Base-by-base conservation (phyloP, 2,797 vertebrate species). In the Salmo trutta region DNA sequence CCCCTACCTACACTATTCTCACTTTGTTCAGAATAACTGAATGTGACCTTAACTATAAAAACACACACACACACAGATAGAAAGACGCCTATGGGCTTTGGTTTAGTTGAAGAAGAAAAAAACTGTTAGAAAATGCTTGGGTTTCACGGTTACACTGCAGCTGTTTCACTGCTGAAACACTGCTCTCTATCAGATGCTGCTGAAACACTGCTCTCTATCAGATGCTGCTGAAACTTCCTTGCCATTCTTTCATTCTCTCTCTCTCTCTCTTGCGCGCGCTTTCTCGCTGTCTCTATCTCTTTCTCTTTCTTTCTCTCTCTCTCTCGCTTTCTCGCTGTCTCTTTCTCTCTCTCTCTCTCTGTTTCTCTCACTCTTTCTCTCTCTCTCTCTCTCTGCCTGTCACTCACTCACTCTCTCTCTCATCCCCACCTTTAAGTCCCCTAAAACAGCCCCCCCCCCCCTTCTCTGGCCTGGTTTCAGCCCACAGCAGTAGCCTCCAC, bases 11-110 rank as follows among this genome's bases (percentile, higher is more conserved):
- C 62, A 72, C 67, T 29, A 12, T 66, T 66, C 10, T 29, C 27
- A 33, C 29, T 31, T 68, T 68, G 29, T 33, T 68, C 15, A 33
- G 29, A 33, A 12, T 47, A 47, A 47, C 15, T 67, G 27, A 31
- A 12, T 66, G 10, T 27, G 15, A 67, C 16, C 27, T 67, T 67
- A 33, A 17, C 65, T 33, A 67, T 67, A 14, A 4, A 15, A 67
- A 31, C 24, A 24, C 24, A 27, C 5, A 5, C 1, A 67, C 12
- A 65, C 12, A 67, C 12, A 16, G 29, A 29, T 14, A 33, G 29
- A 47, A 47, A 47, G n/a, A 59, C 75, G 21, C n/a, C 29, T 21
- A 41, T 14, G 71, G 33, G 71, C 17, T 21, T 67, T 64, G 76
- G 19, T 21, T 72, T 12, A 47, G 41, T 47, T 47, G 10, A 47